Evolutionary conservation across 2,888 invertebrate genomes (phyloP).

Genomic region (Chelonus formosanus): DNA sequence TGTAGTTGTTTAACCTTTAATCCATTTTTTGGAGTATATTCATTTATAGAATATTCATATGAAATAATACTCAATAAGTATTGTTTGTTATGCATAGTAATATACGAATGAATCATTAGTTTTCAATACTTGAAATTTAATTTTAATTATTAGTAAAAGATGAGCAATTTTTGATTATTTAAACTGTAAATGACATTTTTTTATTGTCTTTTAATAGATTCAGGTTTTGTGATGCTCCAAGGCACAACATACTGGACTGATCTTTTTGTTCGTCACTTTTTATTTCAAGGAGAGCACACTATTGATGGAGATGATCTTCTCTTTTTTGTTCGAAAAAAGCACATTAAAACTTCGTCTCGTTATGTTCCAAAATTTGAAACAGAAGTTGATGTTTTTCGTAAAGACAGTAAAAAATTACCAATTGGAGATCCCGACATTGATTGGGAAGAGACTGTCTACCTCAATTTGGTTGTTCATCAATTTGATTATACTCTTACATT

Average conservation of each 20-base stretch:
- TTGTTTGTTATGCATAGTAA: no score
- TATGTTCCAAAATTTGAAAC: constrained; percentile 94
- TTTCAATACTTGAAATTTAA: no score
- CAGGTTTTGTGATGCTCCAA: constrained; percentile 90
- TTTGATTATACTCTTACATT: constrained; percentile 97
- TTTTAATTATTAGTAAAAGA: no score
- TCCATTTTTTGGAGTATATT: no score
- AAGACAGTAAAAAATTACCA: constrained; percentile 95
- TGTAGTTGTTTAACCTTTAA: neutral
- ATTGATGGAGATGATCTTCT: constrained; percentile 94
- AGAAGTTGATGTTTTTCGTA: constrained; percentile 96
- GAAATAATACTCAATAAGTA: no score
- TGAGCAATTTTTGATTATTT: no score
- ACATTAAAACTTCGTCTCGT: constrained; percentile 86
- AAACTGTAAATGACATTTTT: neutral
- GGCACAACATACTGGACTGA: constrained; percentile 96
- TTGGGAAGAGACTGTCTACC: constrained; percentile 99
- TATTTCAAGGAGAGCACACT: constrained; percentile 87
- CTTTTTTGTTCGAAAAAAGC: constrained; percentile 94
- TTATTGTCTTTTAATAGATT: constrained; percentile 69
- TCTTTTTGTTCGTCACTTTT: constrained; percentile 91
- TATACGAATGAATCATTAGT: no score
- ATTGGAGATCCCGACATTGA: constrained; percentile 96
- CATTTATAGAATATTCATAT: no score
- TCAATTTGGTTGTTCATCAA: constrained; percentile 97